A percentile compares a stretch with the other conserved stretches of the same genome.
phyloP scores from a whole-genome alignment of 2,888 invertebrate genomes.

The Griposia aprilina region DNA sequence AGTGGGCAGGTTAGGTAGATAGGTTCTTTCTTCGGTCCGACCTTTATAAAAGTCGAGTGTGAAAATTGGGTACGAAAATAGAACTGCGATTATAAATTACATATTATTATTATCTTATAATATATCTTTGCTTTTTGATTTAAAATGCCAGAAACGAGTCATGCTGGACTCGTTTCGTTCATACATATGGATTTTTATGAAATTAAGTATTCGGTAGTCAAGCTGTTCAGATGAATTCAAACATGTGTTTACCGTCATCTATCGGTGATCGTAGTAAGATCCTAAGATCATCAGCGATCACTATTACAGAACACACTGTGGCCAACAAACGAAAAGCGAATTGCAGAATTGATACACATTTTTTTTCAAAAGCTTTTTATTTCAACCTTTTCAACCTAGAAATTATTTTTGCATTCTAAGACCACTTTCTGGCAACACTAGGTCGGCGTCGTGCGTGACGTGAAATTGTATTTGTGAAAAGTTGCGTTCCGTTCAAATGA shows the following conservation, averaged over 20 bases:
- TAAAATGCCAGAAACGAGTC: background rate
- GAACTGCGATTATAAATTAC: background rate
- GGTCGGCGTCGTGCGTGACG: no score
- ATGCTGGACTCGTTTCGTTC: no score
- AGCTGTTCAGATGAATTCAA: background rate
- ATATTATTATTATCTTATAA: no score
- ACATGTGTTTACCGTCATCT: background rate
- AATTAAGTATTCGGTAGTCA: background rate
- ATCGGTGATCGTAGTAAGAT: background rate
- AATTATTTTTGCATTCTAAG: background rate
- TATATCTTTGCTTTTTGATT: background rate
- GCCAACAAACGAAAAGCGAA: background rate
- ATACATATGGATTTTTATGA: background rate
- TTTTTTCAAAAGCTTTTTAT: background rate
- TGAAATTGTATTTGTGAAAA: background rate
- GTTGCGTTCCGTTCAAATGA: background rate
- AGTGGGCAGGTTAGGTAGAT: no score
- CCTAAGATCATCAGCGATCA: background rate
- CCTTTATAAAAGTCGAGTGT: background rate
- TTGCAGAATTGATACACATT: background rate
- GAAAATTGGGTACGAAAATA: background rate
- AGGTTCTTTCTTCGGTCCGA: background rate
- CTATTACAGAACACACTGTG: no score
- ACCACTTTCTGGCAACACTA: background rate
- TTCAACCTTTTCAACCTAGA: background rate